Base-by-base conservation (phyloP, 2,113 vertebrate species). In the Pagrus major region DNA sequence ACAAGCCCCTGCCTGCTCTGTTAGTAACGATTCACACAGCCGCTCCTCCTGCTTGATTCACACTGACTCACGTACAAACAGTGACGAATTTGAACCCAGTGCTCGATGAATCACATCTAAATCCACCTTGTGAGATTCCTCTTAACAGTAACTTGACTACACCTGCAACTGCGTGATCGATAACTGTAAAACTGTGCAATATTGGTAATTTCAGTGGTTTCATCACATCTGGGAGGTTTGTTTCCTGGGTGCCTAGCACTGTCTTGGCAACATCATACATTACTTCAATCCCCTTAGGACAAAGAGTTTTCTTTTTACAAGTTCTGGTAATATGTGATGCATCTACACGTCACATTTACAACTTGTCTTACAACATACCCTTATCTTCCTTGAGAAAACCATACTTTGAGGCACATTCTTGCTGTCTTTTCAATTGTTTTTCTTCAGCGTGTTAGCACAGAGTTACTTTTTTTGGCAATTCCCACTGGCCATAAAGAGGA, bases 41-140 rank as follows among this genome's bases (percentile, higher is more conserved):
- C 59, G 1, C 82, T 81, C 80, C 84, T 72, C 80, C 83, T 72
- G 44, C n/a, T 76, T 86, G 84, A 90, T 67, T 91, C 87, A 90
- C 18, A n/a, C 35, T 90, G 89, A 92, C 71, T 91, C 86, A 92
- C 29, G 35, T 6, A 78, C 65, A 64, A 78, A 76, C 8, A n/a
- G 14, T 23, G 39, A 80, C 67, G 71, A 74, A 76, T 65, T 5
- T 76, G 27, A 72, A 74, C 41, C 3, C 2, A 49, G 52, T 2
- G 11, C 12, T 68, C 47, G 41, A 18, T 86, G 76, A 86, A 23
- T 90, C 86, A 90, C 37, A 71, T 23, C 39, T 58, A 3, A 41
- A 47, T 2, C 29, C 33, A 68, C 41, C n/a, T 47, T 86, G 73
- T 23, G 33, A 66, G 68, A 65, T 69, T 80, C 4, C 27, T 64